Evolutionary conservation across 2,113 vertebrate genomes (phyloP).

Genomic region (Istiophorus platypterus): DNA sequence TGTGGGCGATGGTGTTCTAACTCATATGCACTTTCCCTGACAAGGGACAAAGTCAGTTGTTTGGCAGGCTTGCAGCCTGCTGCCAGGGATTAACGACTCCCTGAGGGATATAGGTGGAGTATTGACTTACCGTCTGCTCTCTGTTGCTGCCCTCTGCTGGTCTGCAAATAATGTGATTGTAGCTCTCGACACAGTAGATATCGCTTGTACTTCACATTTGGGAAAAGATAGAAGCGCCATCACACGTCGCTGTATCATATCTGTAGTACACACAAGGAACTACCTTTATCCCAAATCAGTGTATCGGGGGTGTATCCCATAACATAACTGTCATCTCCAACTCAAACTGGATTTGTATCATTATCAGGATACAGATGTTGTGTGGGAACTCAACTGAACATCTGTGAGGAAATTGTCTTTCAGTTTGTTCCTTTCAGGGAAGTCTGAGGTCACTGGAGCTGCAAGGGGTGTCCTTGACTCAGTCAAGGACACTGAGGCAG

Average conservation of each 20-base stretch:
- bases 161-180: neutral
- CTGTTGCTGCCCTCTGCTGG: conserved; percentile 76
- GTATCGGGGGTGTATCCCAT: neutral
- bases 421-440: no score
- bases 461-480: neutral
- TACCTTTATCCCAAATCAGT: neutral
- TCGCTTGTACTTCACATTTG: neutral
- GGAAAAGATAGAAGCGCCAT: neutral
- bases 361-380: neutral
- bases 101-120: conserved; percentile 22
- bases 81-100: conserved; percentile 63
- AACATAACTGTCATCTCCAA: no score
- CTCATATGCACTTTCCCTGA: conserved; percentile 63
- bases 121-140: conserved; percentile 45
- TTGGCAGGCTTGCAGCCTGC: conserved; percentile 42
- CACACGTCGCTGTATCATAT: neutral
- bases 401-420: neutral
- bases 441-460: neutral
- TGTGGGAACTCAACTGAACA: neutral
- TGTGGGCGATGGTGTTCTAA: conserved; percentile 61
- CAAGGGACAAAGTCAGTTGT: conserved; percentile 68
- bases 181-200: neutral
- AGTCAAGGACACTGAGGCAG: neutral
- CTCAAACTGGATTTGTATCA: neutral
- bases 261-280: neutral